Base-by-base conservation (phyloP, 2,888 invertebrate genomes). In the Brachycybe producta region DNA sequence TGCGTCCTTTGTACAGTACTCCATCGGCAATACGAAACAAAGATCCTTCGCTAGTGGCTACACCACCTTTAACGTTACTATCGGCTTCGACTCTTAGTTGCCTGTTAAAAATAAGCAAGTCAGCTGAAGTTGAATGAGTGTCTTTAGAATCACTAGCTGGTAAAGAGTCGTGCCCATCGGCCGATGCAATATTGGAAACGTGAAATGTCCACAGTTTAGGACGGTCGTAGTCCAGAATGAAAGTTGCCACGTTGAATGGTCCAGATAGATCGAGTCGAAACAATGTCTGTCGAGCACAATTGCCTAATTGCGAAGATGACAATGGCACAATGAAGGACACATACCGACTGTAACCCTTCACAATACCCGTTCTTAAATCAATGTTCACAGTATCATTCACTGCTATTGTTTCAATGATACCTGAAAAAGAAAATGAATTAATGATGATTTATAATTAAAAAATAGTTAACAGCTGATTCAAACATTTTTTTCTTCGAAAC, bases 161-260 rank as follows among this genome's bases (percentile, higher is more conserved):
- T 21, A 19, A 28, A 5, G 50, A 26, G 5, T 26, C 35, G 23
- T 49, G 49, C 1, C 49, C 49, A 38, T 42, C 43, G 8, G 49
- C 41, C 5, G 27, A 11, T 13, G 34, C 11, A 3, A 43, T 42
- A 15, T 49, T 34, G 1, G 49, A 42, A 24, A 52, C 23, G 36
- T 52, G 49, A 11, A 52, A 13, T 5, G 52, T 52, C 52, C 52
- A 52, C 15, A 49, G 30, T 8, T 49, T 41, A 5, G 52, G 52
- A 5, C 28, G 15, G 7, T 52, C 52, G 28, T 49, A 52, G 13
- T 52, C 52, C 28, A 52, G 27, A 3, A 28, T 5, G 5, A 52
- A 26, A 11, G 21, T 41, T 26, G 43, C 52, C 15, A 34, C 35
- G 35, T 49, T 42, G 36, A 36, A 52, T 11, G 35, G 15, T 8